phyloP scores from a whole-genome alignment of 1,140 invertebrate genomes.

The Drosophila sproati region DNA sequence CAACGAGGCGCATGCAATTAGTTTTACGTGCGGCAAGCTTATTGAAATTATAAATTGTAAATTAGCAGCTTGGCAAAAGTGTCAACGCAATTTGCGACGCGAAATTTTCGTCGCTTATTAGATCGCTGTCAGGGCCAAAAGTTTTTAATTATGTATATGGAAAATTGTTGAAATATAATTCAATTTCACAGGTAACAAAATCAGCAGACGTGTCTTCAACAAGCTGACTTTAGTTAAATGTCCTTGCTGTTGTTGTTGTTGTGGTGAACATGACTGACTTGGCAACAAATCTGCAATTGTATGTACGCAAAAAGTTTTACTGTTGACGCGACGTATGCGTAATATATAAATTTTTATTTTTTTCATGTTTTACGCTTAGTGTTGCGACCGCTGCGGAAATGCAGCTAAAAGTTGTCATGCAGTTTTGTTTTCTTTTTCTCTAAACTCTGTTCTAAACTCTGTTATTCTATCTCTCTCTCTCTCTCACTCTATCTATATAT shows the following conservation, averaged over 20 bases:
- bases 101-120: slow-evolving; percentile 67
- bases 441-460: not conserved
- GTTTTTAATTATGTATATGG: slow-evolving; percentile 69
- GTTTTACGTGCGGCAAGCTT: slow-evolving; percentile 58
- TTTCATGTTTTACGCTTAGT: slow-evolving; percentile 20
- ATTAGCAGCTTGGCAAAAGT: slow-evolving; percentile 66
- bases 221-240: slow-evolving; percentile 12
- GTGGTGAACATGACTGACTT: slow-evolving; percentile 49
- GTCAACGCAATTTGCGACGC: slow-evolving; percentile 67
- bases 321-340: slow-evolving; percentile 49
- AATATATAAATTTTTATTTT: slow-evolving; percentile 22
- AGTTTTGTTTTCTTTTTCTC: not conserved
- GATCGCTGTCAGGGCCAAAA: slow-evolving; percentile 64
- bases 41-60: slow-evolving; percentile 80
- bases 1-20: slow-evolving; percentile 47
- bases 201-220: slow-evolving; percentile 29
- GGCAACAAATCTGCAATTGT: slow-evolving; percentile 41
- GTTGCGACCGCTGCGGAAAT: slow-evolving; percentile 39
- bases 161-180: slow-evolving; percentile 64
- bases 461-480: too few species aligned
- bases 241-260: slow-evolving; percentile 19
- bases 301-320: slow-evolving; percentile 31
- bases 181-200: slow-evolving; percentile 53
- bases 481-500: not conserved
- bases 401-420: slow-evolving; percentile 57